Evolutionary conservation across 2,888 invertebrate genomes (phyloP), one percentile per base, ranked within the genome.

Genomic region (Ephialtes manifestator): DNA sequence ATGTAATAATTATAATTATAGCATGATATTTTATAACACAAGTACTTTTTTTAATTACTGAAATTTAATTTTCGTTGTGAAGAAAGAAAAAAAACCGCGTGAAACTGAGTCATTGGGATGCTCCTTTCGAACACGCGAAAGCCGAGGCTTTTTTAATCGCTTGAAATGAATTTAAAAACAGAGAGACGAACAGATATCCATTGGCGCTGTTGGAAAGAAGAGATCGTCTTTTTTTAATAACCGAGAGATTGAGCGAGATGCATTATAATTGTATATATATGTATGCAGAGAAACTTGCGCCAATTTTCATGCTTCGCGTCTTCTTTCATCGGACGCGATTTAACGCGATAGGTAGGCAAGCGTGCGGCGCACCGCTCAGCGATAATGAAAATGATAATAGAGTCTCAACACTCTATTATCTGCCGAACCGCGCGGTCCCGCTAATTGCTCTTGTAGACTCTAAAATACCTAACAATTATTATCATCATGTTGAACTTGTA

Each of bases 271-370:
- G 51, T 70, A 24, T 24, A 58, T 35, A 58, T 75, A 46, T 78
- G 67, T 72, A 74, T 76, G 63, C 85, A 80, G 87, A 86, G 88
- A 88, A 87, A 87, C 72, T 88, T 86, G 88, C 83, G 86, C 87
- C 86, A 87, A 87, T 88, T 88, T 87, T 87, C 87, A 88, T 87
- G 88, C 76, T 87, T 82, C 85, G 85, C 81, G 85, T 87, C 82
- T 78, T 81, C 82, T 81, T 84, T 84, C 87, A 87, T 87, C 88
- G 78, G 81, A 68, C 82, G 82, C 83, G 86, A 85, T 86, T 86
- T 84, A 70, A 83, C 81, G 79, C 74, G 86, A 85, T 84, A 84
- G 68, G 51, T 31, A 43, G 63, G 53, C 60, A 70, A 79, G 76
- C 39, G 35, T 43, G 63, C 63, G 51, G 51, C 67, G 65, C 48